Evolutionary conservation across 2,797 vertebrate species (phyloP).

Genomic region (Apogon hyalosoma): DNA sequence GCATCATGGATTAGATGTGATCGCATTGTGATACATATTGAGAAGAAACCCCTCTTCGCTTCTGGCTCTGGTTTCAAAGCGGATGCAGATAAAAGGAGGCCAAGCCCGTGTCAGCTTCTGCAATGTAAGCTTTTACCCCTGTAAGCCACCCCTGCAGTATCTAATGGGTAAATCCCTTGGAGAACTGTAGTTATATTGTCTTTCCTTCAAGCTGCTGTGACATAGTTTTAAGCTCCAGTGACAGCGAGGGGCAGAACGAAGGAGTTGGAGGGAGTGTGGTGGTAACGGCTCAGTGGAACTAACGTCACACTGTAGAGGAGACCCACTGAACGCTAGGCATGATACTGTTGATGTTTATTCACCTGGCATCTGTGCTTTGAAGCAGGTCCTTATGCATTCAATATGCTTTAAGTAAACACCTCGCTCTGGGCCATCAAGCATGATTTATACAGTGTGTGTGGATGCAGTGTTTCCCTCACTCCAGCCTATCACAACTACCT

Average conservation of each 20-base stretch:
- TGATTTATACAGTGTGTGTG: slow-evolving; percentile 39
- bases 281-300: slow-evolving; percentile 50
- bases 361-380: slow-evolving; percentile 12
- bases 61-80: slow-evolving; percentile 1
- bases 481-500: slow-evolving; percentile 18
- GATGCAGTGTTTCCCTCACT: slow-evolving; percentile 23
- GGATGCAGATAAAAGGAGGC: slow-evolving; percentile 20
- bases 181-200: slow-evolving; percentile 36
- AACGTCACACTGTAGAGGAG: slow-evolving; percentile 32
- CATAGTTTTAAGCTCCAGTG: slow-evolving; percentile 33
- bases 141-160: slow-evolving; percentile 29
- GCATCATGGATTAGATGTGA: slow-evolving; percentile 44
- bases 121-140: slow-evolving; percentile 33
- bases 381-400: slow-evolving; percentile 33
- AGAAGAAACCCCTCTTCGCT: slow-evolving; percentile 1
- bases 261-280: slow-evolving; percentile 23
- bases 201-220: slow-evolving; percentile 34
- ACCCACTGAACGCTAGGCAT: slow-evolving; percentile 22
- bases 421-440: slow-evolving; percentile 30
- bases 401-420: slow-evolving; percentile 41
- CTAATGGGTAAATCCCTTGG: slow-evolving; percentile 25
- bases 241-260: slow-evolving; percentile 22
- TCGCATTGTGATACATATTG: slow-evolving; percentile 31
- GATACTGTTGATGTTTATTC: slow-evolving; percentile 52
- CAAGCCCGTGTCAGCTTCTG: slow-evolving; percentile 35